Evolutionary conservation across 2,797 vertebrate species (phyloP).

Genomic region (Pseudocheirus occidentalis): DNA sequence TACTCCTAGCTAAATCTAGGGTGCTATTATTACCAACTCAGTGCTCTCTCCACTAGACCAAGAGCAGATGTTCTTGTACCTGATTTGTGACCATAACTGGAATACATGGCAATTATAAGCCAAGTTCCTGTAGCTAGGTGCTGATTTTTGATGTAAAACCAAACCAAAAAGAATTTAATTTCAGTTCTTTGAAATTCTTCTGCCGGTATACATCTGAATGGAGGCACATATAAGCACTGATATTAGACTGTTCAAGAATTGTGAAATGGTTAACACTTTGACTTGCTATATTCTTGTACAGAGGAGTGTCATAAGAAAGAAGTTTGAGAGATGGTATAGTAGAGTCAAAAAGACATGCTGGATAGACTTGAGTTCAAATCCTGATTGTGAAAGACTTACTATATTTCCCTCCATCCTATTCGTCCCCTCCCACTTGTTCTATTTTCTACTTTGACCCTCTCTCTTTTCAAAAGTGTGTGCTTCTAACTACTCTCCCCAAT

Average conservation of each 20-base stretch:
- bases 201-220: neutral
- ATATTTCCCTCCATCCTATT: no score
- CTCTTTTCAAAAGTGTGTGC: no score
- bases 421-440: no score
- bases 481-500: no score
- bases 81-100: neutral
- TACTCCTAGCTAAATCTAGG: neutral
- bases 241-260: neutral
- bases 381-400: no score
- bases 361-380: neutral
- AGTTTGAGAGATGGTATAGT: neutral
- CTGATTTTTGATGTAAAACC: neutral
- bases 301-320: neutral
- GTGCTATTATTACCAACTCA: neutral
- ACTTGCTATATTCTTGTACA: neutral
- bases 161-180: neutral
- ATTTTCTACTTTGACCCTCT: no score
- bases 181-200: neutral
- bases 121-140: neutral
- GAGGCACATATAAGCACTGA: neutral
- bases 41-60: neutral
- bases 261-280: neutral
- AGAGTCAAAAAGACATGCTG: neutral
- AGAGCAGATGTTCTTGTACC: neutral
- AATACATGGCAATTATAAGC: neutral